Evolutionary conservation across 53 echinoderm and acorn worm genomes (phyloP), one percentile per base, ranked within the genome.

Genomic region (Patiria pectinifera): DNA sequence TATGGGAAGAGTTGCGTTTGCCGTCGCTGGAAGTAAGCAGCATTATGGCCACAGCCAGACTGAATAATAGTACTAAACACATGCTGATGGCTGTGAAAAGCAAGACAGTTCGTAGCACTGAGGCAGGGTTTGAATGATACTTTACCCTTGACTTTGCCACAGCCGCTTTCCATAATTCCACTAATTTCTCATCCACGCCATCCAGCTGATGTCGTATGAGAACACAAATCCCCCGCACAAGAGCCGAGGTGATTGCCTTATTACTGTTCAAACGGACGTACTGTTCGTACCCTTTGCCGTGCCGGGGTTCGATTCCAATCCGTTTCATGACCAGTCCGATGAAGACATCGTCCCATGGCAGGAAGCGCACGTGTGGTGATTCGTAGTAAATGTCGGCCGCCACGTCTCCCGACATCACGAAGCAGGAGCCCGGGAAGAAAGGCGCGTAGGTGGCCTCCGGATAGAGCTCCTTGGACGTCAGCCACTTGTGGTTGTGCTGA

Each of bases 271-370:
- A 14, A 22, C 25, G 46, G 19, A 86, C 86, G 62, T 86, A 86
- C 75, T 72, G 76, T 22, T 71, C 75, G 59, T 72, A 86, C 25
- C 86, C 86, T 25, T 2, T 48, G 48, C 21, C 86, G 53, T 86
- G 83, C 48, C 26, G 18, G 45, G 91, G 91, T 23, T 82, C 0
- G 23, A 91, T 71, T 24, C 91, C 91, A n/a, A 83, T 22, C 11
- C 81, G 45, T 6, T 91, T 69, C 83, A 91, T 45, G 22, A 91
- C 91, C 23, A 91, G 48, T 21, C 91, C 91, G 45, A 83, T 23
- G 82, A 62, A 91, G 15, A 82, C 91, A 75, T 86, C 86, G 75
- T 86, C 86, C 86, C 86, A 86, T 11, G 86, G 86, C 25, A 86
- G 25, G 69, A 23, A 91, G 35, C 91, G 61, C 19, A 91, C 91